A percentile compares a stretch with the other conserved stretches of the same genome.
These are phyloP conservation scores for Pseudochirops cupreus DNA, from an alignment of 2,797 vertebrate genomes.

Conservation along the genomic window DNA sequence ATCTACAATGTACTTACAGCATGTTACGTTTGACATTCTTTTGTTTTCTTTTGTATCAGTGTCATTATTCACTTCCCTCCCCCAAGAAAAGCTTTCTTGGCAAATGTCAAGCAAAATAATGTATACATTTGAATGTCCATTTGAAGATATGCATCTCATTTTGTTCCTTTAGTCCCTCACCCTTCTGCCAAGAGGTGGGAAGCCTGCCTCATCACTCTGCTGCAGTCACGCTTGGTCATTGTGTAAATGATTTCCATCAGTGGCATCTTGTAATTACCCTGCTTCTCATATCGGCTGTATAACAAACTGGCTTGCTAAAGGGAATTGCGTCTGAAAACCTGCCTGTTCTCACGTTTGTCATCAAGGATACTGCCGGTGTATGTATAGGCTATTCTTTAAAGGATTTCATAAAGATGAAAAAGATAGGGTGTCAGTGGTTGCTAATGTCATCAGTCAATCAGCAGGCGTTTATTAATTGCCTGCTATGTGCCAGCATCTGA, in stretches of 20 bases:
- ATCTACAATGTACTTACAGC: background rate
- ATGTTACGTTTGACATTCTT: background rate
- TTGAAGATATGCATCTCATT: background rate
- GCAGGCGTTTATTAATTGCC: background rate
- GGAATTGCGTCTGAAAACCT: background rate
- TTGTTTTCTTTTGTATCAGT: background rate
- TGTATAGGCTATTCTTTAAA: background rate
- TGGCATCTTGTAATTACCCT: background rate
- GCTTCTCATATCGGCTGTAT: background rate
- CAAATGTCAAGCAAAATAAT: background rate
- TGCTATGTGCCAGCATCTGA: background rate
- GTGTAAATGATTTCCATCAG: background rate
- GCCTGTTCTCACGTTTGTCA: background rate
- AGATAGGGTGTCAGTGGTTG: background rate
- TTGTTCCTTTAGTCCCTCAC: background rate
- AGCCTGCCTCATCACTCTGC: background rate
- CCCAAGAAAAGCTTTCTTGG: background rate
- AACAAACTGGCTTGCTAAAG: background rate
- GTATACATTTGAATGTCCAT: background rate
- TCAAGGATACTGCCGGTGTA: background rate
- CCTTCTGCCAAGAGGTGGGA: background rate
- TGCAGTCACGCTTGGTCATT: background rate
- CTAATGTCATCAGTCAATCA: background rate
- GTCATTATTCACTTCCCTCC: background rate
- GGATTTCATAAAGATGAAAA: background rate